A percentile compares a stretch with the other conserved stretches of the same genome.
Evolutionary conservation across 2,888 invertebrate species (phyloP).

Genomic region (Synanthedon vespiformis): DNA sequence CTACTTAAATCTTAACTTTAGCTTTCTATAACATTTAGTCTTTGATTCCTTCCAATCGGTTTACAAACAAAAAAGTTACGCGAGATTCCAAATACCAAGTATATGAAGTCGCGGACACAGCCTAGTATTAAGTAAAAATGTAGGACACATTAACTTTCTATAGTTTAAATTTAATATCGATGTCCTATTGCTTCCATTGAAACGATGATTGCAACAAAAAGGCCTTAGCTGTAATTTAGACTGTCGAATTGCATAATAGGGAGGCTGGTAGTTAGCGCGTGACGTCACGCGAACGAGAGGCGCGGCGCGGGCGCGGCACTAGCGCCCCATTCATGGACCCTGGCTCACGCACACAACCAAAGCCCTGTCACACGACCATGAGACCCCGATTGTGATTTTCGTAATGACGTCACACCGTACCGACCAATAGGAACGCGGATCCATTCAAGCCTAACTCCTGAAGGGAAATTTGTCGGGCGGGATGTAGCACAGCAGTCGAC

Average conservation of each 20-base stretch:
- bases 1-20: no score
- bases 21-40: no score
- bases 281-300: conserved; percentile 48
- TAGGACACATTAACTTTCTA: no score
- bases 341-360: conserved; percentile 32
- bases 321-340: conserved; percentile 49
- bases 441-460: conserved; percentile 77
- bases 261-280: conserved; percentile 29
- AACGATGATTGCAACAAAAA: not conserved
- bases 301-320: conserved; percentile 55
- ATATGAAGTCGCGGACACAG: no score
- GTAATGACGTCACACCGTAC: conserved; percentile 77
- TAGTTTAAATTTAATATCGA: no score
- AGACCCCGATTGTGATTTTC: conserved; percentile 71
- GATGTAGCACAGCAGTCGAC: conserved; percentile 48
- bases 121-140: no score
- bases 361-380: conserved; percentile 23
- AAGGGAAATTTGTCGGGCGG: conserved; percentile 67
- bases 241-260: conserved; percentile 45
- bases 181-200: no score
- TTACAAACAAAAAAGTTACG: no score
- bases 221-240: conserved; percentile 23
- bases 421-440: conserved; percentile 73
- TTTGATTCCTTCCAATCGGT: no score
- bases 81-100: no score